Conservation (phyloP, 1,140 invertebrate species). For the Nomia melanderi region DNA sequence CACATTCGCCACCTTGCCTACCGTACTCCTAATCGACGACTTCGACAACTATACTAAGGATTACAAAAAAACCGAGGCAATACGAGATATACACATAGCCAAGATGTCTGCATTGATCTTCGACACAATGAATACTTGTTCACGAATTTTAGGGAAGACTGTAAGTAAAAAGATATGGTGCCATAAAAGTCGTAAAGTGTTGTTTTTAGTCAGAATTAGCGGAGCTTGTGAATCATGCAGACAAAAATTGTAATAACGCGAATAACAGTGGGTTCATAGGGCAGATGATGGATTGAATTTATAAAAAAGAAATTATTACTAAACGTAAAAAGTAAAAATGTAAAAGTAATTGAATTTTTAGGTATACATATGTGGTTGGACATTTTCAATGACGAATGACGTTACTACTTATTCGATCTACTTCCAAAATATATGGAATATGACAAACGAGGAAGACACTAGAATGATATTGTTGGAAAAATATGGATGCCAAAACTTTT, state of each 20-base stretch:
- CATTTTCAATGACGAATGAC: slow-evolving; percentile 3
- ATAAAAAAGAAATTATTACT: too few species aligned
- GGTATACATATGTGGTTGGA: slow-evolving; percentile 57
- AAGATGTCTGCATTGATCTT: slow-evolving; percentile 66
- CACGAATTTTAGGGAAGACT: slow-evolving; percentile 54
- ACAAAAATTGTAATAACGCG: too few species aligned
- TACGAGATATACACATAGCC: slow-evolving; percentile 61
- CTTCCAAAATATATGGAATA: slow-evolving; percentile 68
- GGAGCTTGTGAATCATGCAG: too few species aligned
- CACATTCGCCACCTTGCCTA: slow-evolving; percentile 64
- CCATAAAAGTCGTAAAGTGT: too few species aligned
- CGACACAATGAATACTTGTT: slow-evolving; percentile 68
- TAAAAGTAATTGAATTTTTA: slow-evolving; percentile 5
- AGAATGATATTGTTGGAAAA: slow-evolving; percentile 37
- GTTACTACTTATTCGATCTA: slow-evolving; percentile 61
- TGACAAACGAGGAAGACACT: slow-evolving; percentile 51
- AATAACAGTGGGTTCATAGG: too few species aligned
- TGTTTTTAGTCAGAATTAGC: too few species aligned
- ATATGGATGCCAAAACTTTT: background rate
- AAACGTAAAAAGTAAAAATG: too few species aligned
- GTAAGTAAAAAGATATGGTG: slow-evolving; percentile 38
- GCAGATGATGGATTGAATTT: too few species aligned
- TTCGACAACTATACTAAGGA: slow-evolving; percentile 69
- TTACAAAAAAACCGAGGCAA: slow-evolving; percentile 33
- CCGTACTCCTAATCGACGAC: slow-evolving; percentile 73